These are phyloP conservation scores for Caenorhabditis doughertyi DNA, from an alignment of 2,888 invertebrate species.

Conservation along the genomic window DNA sequence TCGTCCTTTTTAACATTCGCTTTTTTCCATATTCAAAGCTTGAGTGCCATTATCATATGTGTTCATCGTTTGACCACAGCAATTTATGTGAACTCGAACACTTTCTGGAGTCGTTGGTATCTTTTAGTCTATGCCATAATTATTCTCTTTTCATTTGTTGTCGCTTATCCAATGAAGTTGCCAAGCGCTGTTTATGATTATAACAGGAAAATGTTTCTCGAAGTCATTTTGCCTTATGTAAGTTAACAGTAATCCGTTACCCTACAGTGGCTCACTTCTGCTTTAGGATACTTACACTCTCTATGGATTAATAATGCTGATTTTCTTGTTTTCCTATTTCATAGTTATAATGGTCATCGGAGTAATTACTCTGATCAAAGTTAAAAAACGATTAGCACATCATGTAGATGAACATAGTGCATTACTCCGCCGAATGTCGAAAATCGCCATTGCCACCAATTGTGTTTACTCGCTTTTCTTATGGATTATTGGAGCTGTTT, in stretches of 20 bases:
- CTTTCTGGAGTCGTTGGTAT: constrained; percentile 1
- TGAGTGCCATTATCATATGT: constrained; percentile 4
- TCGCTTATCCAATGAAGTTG: too few relatives aligned
- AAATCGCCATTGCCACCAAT: neutral
- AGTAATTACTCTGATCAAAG: neutral
- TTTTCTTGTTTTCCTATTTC: neutral
- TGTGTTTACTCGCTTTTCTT: neutral
- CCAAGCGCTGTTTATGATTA: neutral
- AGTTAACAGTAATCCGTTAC: too few relatives aligned
- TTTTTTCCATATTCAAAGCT: neutral
- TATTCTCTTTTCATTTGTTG: neutral
- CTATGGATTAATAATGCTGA: neutral
- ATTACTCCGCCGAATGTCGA: neutral
- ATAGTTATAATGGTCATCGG: neutral
- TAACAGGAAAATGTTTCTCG: neutral
- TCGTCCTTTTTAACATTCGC: neutral
- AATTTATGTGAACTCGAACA: neutral
- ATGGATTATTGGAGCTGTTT: neutral
- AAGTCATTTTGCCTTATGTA: neutral
- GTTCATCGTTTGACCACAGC: neutral
- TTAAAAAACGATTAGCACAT: neutral
- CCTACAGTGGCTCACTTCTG: neutral
- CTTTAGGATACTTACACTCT: neutral
- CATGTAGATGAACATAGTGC: neutral
- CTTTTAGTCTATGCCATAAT: neutral